Base-by-base conservation (phyloP, 2,113 vertebrate genomes). In the Atractosteus spatula region DNA sequence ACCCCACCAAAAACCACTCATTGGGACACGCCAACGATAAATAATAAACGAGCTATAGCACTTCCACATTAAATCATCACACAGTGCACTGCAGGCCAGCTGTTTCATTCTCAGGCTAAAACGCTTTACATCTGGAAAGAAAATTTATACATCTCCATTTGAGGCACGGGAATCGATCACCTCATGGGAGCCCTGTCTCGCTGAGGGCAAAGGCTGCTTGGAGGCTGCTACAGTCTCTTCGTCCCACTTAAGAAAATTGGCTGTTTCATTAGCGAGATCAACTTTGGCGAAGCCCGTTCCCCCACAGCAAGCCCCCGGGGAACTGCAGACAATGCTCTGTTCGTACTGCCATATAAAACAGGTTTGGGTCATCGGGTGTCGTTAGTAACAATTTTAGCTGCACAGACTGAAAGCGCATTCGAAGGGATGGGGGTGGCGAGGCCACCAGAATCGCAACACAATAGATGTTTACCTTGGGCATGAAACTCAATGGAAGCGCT, bases 181-280 rank as follows among this genome's bases (percentile, higher is more conserved):
- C 56, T n/a, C 4, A 13, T 7, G 56, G 56, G 11, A 59, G 7
- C 56, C n/a, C 8, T 3, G 56, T 7, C 56, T 59, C 56, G n/a
- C 5, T 51, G 56, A 59, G 56, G 56, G 56, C 13, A 7, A 13
- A 14, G 56, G 56, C 12, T 8, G n/a, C 12, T 12, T 12, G 56
- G 56, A 59, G n/a, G 56, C 56, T 13, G 56, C 56, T 12, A 55
- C 7, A 8, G 54, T 55, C n/a, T 59, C n/a, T 59, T 59, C 4
- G 11, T 59, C 56, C 56, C 56, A 59, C 56, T 59, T 59, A 59
- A 51, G 47, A 10, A 59, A 59, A 59, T 59, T 59, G 56, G 56
- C 56, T 12, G 13, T 59, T 59, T 59, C 56, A 59, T 59, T 59
- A 59, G 8, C 56, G 3, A 59, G 13, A 59, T 1, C 13, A 1